Base-by-base conservation (phyloP, 2,888 invertebrate genomes). In the Trissolcus brochymenae region DNA sequence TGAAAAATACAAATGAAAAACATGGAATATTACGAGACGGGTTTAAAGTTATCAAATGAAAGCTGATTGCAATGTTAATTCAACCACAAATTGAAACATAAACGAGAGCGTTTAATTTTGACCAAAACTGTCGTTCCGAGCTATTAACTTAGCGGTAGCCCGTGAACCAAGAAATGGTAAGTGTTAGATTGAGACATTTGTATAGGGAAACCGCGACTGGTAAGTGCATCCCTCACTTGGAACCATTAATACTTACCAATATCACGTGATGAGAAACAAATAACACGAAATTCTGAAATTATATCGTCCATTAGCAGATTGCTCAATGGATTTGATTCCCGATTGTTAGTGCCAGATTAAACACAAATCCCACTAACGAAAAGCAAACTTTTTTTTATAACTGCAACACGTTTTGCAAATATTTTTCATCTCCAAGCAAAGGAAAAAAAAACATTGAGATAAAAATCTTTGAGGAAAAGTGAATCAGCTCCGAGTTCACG, bases 121-220 rank as follows among this genome's bases (percentile, higher is more conserved):
- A 35, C 35, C 16, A 56, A 53, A 21, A 35, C 29, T 29, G 51
- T 51, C 59, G 40, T 61, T 74, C 29, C 50, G 65, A 57, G 67
- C 67, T 57, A 68, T 75, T 68, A 68, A 64, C 68, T 59, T 68
- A 68, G 59, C 41, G 59, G 59, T 46, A 64, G 59, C 64, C 50
- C 64, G 25, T 64, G 25, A 75, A 55, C 16, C 59, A 41, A 70
- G 70, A 65, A 75, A 60, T 29, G 40, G 50, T 65, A 55, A 46
- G 29, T 70, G 59, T 43, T 64, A 64, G 64, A 65, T 68, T 75
- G 64, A 75, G 75, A 75, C 64, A 68, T 68, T 75, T 75, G 64
- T 64, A 60, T 64, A 75, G 74, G 68, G 53, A 62, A 68, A 75
- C 62, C 74, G 17, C 64, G 14, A 54, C 55, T 68, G 67, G 68